phyloP scores from a whole-genome alignment of 2,797 vertebrate genomes.

The Lithobates pipiens region DNA sequence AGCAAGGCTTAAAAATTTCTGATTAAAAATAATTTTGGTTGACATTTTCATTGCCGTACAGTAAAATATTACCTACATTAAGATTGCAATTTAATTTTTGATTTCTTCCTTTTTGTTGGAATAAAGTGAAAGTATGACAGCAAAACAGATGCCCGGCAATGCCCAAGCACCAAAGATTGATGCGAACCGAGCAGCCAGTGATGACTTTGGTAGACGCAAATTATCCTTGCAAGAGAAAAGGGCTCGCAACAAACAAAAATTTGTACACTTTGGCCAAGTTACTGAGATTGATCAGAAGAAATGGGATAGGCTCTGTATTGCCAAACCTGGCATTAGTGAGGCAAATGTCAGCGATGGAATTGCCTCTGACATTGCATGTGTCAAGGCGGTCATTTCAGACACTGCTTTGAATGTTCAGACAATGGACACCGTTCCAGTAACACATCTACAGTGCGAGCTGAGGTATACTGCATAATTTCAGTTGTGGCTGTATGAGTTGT shows the following conservation, averaged over 20 bases:
- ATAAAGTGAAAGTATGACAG: constrained; percentile 28
- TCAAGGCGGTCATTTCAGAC: constrained; percentile 42
- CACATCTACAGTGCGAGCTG: constrained; percentile 61
- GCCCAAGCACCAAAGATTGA: constrained; percentile 71
- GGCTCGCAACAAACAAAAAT: constrained; percentile 76
- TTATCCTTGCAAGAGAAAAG: constrained; percentile 78
- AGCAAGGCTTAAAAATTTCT: no score
- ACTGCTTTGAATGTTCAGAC: constrained; percentile 6
- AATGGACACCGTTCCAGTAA: not conserved
- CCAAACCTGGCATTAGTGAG: constrained; percentile 70
- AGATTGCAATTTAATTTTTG: not conserved
- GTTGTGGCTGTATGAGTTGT: not conserved
- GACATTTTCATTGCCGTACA: no score
- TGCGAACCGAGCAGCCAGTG: constrained; percentile 73
- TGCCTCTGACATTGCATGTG: constrained; percentile 13
- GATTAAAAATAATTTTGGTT: no score
- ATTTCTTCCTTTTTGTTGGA: constrained; percentile 44
- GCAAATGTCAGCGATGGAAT: constrained; percentile 14
- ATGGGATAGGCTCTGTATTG: constrained; percentile 82
- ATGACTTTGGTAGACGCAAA: constrained; percentile 79
- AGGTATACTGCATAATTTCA: constrained; percentile 69
- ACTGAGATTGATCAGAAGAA: constrained; percentile 88
- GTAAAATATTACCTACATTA: no score
- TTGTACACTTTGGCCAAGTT: constrained; percentile 94
- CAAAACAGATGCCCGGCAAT: constrained; percentile 38